Evolutionary conservation across 2,797 vertebrate species (phyloP).

Genomic region (Muscicapa comitata): DNA sequence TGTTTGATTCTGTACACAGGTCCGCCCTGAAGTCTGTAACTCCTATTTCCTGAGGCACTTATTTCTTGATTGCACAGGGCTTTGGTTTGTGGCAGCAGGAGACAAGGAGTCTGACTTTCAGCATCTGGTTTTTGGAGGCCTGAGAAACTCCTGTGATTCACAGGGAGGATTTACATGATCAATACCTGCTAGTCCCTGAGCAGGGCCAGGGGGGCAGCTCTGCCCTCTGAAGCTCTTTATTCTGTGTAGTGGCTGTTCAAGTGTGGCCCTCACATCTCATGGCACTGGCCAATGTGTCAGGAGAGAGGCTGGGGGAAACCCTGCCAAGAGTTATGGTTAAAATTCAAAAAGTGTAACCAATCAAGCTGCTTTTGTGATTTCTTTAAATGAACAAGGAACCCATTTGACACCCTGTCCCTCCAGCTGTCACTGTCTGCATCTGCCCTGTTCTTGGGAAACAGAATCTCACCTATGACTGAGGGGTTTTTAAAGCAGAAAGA

Average conservation of each 20-base stretch:
- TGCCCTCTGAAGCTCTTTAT: background rate
- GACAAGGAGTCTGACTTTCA: background rate
- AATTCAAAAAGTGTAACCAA: background rate
- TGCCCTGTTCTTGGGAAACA: background rate
- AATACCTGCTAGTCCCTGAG: background rate
- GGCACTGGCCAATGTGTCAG: rapidly evolving
- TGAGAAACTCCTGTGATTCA: background rate
- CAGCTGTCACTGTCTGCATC: background rate
- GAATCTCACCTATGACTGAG: background rate
- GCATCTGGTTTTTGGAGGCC: background rate
- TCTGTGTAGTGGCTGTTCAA: background rate
- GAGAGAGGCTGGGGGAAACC: background rate
- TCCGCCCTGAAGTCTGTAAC: background rate
- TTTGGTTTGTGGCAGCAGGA: background rate
- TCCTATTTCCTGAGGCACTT: background rate
- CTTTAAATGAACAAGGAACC: background rate
- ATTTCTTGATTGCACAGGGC: background rate
- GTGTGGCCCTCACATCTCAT: background rate
- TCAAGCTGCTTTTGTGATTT: background rate
- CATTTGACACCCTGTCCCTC: background rate
- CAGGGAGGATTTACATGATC: background rate
- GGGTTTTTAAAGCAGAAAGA: background rate
- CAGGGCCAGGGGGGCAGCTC: background rate
- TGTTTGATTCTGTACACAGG: background rate
- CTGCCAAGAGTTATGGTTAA: background rate